These are phyloP conservation scores for Zaprionus vittiger DNA, from an alignment of 1,140 invertebrate species.

Conservation along the genomic window DNA sequence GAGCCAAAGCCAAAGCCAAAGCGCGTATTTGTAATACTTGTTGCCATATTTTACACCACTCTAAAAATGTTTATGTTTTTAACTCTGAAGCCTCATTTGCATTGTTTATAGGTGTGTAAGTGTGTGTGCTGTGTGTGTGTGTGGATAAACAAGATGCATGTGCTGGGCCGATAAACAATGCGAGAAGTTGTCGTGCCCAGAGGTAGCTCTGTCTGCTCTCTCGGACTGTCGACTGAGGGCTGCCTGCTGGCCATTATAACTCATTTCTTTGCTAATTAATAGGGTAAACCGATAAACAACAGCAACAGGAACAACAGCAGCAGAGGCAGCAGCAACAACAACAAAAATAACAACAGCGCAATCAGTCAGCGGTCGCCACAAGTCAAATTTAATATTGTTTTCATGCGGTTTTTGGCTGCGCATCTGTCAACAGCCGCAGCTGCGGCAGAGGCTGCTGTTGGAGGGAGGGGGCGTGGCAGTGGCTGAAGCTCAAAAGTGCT, in stretches of 20 bases:
- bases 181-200: conserved; percentile 27
- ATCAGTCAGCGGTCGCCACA: conserved; percentile 38
- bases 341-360: conserved; percentile 18
- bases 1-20: not conserved
- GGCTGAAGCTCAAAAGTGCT: not conserved
- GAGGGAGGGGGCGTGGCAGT: not conserved
- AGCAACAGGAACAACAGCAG: conserved; percentile 2
- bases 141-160: conserved; percentile 24
- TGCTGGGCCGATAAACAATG: conserved; percentile 36
- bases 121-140: conserved; percentile 7
- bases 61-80: conserved; percentile 32
- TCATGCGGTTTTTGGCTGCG: conserved; percentile 42
- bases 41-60: conserved; percentile 19
- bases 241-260: conserved; percentile 34
- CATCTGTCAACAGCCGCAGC: conserved; percentile 48
- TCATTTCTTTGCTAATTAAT: conserved; percentile 51
- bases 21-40: conserved; percentile 18
- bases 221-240: not conserved
- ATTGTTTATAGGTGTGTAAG: conserved; percentile 8
- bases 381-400: conserved; percentile 43
- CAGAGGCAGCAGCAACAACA: conserved; percentile 6
- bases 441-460: conserved; percentile 1
- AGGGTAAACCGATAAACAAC: conserved; percentile 53
- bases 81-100: conserved; percentile 32
- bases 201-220: conserved; percentile 14